These are phyloP conservation scores for Saccopteryx leptura DNA, from an alignment of 2,113 vertebrate genomes.

Conservation along the genomic window DNA sequence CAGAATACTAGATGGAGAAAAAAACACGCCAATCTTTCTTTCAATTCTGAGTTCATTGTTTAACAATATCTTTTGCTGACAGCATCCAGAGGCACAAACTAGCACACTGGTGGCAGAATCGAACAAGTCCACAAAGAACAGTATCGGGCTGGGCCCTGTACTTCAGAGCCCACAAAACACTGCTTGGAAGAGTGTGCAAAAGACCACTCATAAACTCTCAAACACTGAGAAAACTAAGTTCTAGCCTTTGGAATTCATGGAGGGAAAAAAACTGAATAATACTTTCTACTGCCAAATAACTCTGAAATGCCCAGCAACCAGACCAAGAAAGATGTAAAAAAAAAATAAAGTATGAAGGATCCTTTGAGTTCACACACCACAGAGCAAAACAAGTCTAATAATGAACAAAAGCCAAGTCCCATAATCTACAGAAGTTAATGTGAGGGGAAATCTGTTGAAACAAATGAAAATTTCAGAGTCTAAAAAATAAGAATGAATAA, in stretches of 20 bases:
- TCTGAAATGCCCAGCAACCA: conserved; percentile 55
- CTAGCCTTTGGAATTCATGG: conserved; percentile 53
- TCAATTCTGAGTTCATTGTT: conserved; percentile 64
- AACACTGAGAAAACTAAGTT: conserved; percentile 56
- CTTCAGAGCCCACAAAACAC: conserved; percentile 41
- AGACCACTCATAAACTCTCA: neutral
- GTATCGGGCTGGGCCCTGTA: neutral
- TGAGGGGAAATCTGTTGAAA: neutral
- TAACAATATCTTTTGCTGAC: conserved; percentile 71
- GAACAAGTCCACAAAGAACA: conserved; percentile 55
- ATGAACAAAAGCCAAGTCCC: conserved; percentile 65
- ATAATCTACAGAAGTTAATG: neutral
- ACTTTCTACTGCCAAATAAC: conserved; percentile 55
- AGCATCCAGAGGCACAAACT: conserved; percentile 45
- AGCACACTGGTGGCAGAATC: conserved; percentile 22
- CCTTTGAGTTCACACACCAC: conserved; percentile 59
- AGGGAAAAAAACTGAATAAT: conserved; percentile 34
- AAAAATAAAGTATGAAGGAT: conserved; percentile 24
- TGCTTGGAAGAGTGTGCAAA: neutral
- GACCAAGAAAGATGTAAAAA: conserved; percentile 42
- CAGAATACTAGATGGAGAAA: conserved; percentile 21
- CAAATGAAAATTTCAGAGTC: conserved; percentile 43
- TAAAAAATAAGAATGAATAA: conserved; percentile 61
- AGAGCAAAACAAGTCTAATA: conserved; percentile 66
- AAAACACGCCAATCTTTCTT: conserved; percentile 68